Percentiles rank a stretch among this genome's conserved stretches.
phyloP scores from a whole-genome alignment of 2,888 invertebrate genomes.

The Julus scanicus region DNA sequence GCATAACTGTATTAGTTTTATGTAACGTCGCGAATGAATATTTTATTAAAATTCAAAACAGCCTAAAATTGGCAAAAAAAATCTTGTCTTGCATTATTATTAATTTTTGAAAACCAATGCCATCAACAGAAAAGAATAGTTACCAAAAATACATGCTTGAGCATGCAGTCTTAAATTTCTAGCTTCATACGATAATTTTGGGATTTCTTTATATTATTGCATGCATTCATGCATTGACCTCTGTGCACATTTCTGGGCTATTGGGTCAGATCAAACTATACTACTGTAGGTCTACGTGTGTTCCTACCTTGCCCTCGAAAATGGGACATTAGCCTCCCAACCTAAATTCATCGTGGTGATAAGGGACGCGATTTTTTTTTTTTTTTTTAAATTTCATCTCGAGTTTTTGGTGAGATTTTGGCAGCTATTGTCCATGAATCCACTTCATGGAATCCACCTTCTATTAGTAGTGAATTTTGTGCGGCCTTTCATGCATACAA shows the following conservation, averaged over 20 bases:
- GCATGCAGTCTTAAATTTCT: background rate
- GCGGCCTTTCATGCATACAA: too few species aligned
- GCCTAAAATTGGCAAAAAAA: too few species aligned
- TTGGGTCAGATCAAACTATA: slow-evolving; percentile 36
- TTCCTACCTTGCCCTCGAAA: background rate
- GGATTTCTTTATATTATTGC: background rate
- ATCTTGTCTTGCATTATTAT: too few species aligned
- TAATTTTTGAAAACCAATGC: too few species aligned
- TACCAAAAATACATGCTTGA: too few species aligned
- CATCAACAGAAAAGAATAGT: too few species aligned
- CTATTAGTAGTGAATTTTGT: too few species aligned
- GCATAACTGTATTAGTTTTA: too few species aligned
- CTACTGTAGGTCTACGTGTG: background rate
- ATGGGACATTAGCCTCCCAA: slow-evolving; percentile 44
- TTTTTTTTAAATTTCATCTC: background rate
- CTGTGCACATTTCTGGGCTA: background rate
- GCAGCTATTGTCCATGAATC: background rate
- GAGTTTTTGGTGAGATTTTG: background rate
- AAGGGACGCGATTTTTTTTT: background rate
- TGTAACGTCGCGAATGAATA: too few species aligned
- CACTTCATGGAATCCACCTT: too few species aligned
- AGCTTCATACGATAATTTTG: background rate
- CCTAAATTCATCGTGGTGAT: background rate
- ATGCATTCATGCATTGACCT: background rate
- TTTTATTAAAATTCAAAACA: too few species aligned